These are phyloP conservation scores for Pygoscelis adeliae DNA, from an alignment of 2,113 vertebrate genomes.

Conservation along the genomic window DNA sequence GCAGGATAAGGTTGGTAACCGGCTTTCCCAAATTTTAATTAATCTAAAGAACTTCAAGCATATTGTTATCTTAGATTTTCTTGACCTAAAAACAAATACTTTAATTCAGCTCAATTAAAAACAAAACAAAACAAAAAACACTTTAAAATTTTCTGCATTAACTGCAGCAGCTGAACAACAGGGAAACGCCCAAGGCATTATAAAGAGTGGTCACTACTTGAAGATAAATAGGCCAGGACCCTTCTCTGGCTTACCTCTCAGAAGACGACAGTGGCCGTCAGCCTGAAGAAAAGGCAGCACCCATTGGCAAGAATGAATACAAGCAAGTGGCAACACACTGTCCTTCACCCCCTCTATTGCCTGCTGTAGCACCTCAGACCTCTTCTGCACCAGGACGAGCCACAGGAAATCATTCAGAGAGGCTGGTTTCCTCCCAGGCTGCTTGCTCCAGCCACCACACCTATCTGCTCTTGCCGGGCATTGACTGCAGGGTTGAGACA, in stretches of 20 bases:
- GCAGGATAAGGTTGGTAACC: background rate
- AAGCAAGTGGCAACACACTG: background rate
- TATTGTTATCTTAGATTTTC: background rate
- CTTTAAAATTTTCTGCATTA: background rate
- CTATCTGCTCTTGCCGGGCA: background rate
- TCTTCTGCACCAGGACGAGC: background rate
- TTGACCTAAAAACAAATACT: background rate
- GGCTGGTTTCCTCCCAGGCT: background rate
- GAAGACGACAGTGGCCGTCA: background rate
- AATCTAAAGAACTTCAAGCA: background rate
- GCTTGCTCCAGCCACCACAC: background rate
- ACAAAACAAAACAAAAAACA: background rate
- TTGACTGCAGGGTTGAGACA: background rate
- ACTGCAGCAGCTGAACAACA: background rate
- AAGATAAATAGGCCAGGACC: background rate
- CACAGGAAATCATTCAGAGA: background rate
- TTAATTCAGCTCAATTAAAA: background rate
- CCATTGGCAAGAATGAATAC: background rate
- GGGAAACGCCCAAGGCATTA: background rate
- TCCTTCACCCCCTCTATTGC: conserved; percentile 21
- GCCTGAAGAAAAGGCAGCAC: conserved; percentile 28
- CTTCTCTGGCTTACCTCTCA: conserved; percentile 20
- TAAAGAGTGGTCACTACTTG: background rate
- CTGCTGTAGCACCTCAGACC: conserved; percentile 25
- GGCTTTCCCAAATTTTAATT: background rate